These are phyloP conservation scores for Stichopus chloronotus DNA, from an alignment of 35 echinoderm and acorn worm genomes.

Conservation along the genomic window DNA sequence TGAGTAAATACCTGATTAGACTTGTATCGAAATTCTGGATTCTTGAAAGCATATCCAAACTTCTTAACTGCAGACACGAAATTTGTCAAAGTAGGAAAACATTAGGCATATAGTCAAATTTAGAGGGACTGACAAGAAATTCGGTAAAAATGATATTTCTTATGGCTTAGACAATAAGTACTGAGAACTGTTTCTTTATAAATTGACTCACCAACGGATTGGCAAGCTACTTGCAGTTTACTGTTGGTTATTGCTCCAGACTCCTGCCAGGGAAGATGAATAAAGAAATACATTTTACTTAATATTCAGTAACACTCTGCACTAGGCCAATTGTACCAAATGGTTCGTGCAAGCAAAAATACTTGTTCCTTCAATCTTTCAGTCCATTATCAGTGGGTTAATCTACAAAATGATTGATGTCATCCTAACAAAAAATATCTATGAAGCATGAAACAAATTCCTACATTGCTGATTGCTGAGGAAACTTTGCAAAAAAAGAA, in stretches of 20 bases:
- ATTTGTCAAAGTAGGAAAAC: too few relatives aligned
- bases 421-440: too few relatives aligned
- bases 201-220: slow-evolving; percentile 71
- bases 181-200: background rate
- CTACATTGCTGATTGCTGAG: too few relatives aligned
- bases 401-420: too few relatives aligned
- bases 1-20: slow-evolving; percentile 64
- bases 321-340: too few relatives aligned
- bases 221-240: slow-evolving; percentile 81
- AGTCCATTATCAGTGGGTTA: too few relatives aligned
- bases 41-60: slow-evolving; percentile 88
- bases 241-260: slow-evolving; percentile 90
- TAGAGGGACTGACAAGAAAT: background rate
- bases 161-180: background rate
- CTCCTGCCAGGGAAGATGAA: slow-evolving; percentile 57
- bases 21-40: slow-evolving; percentile 84
- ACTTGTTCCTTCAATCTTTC: too few relatives aligned
- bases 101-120: too few relatives aligned
- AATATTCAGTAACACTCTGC: background rate
- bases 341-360: too few relatives aligned
- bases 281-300: background rate
- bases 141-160: background rate
- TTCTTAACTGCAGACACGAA: slow-evolving; percentile 80
- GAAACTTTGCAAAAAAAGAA: too few relatives aligned
- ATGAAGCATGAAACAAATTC: too few relatives aligned